A percentile compares a stretch with the other conserved stretches of the same genome.
Evolutionary conservation across 2,888 invertebrate genomes (phyloP).

Genomic region (Pollenia amentaria): DNA sequence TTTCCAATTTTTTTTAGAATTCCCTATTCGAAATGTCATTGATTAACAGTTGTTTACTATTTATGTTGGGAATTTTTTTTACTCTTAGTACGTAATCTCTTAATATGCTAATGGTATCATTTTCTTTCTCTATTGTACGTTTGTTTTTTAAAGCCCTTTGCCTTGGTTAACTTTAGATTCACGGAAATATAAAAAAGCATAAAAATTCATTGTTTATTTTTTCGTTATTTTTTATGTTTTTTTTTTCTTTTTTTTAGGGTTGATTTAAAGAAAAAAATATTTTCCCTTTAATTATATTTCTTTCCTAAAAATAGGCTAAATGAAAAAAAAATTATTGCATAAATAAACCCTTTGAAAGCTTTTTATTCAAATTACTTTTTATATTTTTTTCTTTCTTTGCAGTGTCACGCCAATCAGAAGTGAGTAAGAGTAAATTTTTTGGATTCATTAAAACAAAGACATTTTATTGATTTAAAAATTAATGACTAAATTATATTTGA

Average conservation of each 20-base stretch:
- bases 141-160: conserved; percentile 20
- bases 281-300: background rate
- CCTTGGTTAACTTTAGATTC: background rate
- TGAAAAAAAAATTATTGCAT: background rate
- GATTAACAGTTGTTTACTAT: conserved; percentile 31
- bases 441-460: background rate
- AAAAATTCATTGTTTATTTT: background rate
- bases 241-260: background rate
- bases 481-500: conserved; percentile 45
- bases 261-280: background rate
- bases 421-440: background rate
- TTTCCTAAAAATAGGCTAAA: background rate
- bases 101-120: background rate
- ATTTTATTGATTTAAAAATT: conserved; percentile 40
- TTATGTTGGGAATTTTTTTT: background rate
- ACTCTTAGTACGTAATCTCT: background rate
- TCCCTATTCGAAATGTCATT: conserved; percentile 15
- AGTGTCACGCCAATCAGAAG: background rate
- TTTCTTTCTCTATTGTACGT: background rate
- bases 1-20: conserved; percentile 25
- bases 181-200: background rate
- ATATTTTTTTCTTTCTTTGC: background rate
- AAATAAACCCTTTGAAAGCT: conserved; percentile 44
- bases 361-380: conserved; percentile 2
- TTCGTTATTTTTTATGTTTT: background rate